phyloP scores from a whole-genome alignment of 2,888 invertebrate genomes.

The Pantelozetes paolii region DNA sequence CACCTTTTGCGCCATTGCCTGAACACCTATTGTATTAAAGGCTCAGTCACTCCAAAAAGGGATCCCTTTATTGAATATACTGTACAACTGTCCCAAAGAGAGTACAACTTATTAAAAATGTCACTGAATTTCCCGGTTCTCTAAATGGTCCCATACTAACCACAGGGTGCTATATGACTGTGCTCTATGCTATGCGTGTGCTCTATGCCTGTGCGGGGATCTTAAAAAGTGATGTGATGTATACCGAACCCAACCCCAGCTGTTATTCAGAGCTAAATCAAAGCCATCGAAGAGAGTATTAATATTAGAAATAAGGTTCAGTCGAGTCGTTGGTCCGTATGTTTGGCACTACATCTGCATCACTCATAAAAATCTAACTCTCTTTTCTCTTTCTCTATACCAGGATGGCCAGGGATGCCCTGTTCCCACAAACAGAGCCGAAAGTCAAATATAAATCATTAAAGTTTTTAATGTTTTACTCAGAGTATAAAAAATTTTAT shows the following conservation, averaged over 20 bases:
- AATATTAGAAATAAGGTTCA: no score
- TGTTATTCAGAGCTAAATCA: conserved; percentile 15
- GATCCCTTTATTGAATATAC: background rate
- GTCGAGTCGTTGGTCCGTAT: conserved; percentile 5
- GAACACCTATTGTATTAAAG: conserved; percentile 32
- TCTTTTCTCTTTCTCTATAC: background rate
- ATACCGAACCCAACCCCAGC: conserved; percentile 15
- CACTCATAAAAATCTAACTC: background rate
- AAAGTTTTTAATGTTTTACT: no score
- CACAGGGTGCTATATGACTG: conserved; percentile 11
- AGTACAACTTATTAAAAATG: conserved; percentile 32
- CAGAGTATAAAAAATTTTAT: no score
- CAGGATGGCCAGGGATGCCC: no score
- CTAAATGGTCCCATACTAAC: background rate
- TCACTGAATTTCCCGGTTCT: conserved; percentile 16
- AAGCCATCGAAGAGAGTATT: background rate
- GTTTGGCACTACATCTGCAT: conserved; percentile 24
- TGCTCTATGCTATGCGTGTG: no score
- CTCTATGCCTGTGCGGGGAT: background rate
- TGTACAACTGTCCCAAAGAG: background rate
- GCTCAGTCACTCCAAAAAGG: conserved; percentile 4
- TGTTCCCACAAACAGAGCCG: no score
- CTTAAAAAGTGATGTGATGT: conserved; percentile 19
- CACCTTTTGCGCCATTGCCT: conserved; percentile 26
- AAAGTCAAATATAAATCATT: no score